These are phyloP conservation scores for Elephas maximus DNA, from an alignment of 2,113 vertebrate genomes.

Conservation along the genomic window DNA sequence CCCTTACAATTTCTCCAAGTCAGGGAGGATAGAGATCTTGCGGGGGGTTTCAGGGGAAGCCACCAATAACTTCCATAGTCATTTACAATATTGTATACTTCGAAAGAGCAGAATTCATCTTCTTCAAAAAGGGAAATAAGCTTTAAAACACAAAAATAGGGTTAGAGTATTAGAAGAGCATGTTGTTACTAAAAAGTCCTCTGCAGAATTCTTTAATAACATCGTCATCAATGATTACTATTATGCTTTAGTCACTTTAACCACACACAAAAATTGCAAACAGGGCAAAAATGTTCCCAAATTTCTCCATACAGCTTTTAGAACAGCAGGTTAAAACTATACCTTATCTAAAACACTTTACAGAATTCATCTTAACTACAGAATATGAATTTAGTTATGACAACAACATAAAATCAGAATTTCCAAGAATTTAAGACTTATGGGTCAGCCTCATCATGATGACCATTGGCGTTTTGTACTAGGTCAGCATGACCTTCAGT, in stretches of 20 bases:
- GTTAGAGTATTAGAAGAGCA: conserved; percentile 53
- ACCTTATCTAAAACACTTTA: neutral
- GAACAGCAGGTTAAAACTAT: neutral
- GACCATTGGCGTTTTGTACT: neutral
- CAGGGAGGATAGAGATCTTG: neutral
- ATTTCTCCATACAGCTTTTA: neutral
- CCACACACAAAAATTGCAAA: neutral
- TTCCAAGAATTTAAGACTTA: neutral
- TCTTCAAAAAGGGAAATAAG: conserved; percentile 51
- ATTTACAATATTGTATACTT: neutral
- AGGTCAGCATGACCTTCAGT: neutral
- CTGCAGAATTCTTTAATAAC: conserved; percentile 45
- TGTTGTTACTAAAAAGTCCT: conserved; percentile 62
- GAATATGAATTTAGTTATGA: neutral
- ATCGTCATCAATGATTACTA: neutral
- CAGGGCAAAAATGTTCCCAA: neutral
- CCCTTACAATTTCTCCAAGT: neutral
- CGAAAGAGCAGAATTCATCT: conserved; percentile 29
- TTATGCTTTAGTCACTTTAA: neutral
- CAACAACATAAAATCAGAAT: neutral
- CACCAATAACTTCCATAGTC: neutral
- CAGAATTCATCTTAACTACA: accelerated
- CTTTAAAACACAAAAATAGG: conserved; percentile 32
- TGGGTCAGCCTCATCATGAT: neutral
- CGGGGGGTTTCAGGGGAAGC: neutral